These are phyloP conservation scores for Patella ulyssiponensis DNA, from an alignment of 2,888 invertebrate genomes.

Conservation along the genomic window DNA sequence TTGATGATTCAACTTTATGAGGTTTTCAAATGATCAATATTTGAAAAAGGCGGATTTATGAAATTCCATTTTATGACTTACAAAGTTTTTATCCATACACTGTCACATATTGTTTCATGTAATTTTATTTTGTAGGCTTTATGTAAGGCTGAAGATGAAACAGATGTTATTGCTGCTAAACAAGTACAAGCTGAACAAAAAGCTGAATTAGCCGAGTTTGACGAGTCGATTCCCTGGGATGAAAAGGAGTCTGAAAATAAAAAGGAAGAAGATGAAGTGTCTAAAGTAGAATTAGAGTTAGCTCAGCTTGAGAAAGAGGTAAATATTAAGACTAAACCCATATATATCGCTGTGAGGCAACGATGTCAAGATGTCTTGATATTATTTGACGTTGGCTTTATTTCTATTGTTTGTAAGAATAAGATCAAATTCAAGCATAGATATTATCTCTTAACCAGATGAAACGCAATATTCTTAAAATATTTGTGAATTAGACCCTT, in stretches of 20 bases:
- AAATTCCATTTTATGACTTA: not conserved
- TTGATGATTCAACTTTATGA: not conserved
- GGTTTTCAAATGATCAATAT: constrained; percentile 8
- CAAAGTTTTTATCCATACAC: not conserved
- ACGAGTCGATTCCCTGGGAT: constrained; percentile 92
- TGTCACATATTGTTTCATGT: not conserved
- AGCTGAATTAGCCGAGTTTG: constrained; percentile 87
- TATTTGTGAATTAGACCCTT: no score
- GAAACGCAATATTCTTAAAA: no score
- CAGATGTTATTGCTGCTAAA: constrained; percentile 91
- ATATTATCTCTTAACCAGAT: no score
- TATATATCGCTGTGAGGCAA: no score
- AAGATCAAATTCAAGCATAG: no score
- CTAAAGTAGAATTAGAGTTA: constrained; percentile 72
- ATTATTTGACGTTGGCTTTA: no score
- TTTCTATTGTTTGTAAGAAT: no score
- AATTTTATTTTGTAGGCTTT: constrained; percentile 76
- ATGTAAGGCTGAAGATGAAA: constrained; percentile 94
- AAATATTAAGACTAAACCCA: not conserved
- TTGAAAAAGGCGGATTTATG: constrained; percentile 13
- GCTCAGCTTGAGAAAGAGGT: constrained; percentile 72
- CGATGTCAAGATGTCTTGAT: no score
- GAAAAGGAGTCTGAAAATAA: constrained; percentile 74
- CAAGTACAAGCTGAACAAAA: constrained; percentile 89
- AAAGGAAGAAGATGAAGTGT: constrained; percentile 66